Evolutionary conservation across 2,888 invertebrate genomes (phyloP).

Genomic region (Ellobium chinense): DNA sequence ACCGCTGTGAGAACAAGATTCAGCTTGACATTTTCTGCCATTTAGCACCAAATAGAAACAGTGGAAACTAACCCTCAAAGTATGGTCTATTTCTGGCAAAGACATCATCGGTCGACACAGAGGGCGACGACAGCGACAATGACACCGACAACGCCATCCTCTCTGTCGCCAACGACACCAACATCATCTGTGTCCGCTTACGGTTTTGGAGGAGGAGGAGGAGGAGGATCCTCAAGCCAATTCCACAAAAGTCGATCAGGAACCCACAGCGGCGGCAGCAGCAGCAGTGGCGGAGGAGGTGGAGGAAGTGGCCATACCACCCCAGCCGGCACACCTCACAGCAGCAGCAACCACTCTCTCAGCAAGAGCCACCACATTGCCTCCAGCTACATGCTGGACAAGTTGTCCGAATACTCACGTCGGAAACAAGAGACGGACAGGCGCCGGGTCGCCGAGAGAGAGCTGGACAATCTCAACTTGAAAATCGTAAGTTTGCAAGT

Average conservation of each 20-base stretch:
- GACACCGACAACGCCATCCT: neutral
- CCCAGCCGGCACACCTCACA: neutral
- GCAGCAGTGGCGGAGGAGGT: neutral
- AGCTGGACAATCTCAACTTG: conserved; percentile 39
- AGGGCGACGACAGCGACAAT: neutral
- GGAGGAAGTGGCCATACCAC: neutral
- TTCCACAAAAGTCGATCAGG: neutral
- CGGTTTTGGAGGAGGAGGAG: neutral
- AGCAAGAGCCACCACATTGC: conserved; percentile 1
- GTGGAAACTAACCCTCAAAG: too few relatives aligned
- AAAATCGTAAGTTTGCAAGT: conserved; percentile 37
- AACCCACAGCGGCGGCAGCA: neutral
- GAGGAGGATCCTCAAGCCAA: neutral
- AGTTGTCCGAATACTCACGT: conserved; percentile 32
- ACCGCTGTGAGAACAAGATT: too few relatives aligned
- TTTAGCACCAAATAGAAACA: too few relatives aligned
- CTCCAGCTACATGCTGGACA: conserved; percentile 23
- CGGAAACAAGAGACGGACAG: conserved; percentile 38
- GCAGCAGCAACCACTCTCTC: neutral
- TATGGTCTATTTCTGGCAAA: conserved; percentile 36
- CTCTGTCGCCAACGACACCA: neutral
- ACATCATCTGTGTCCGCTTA: neutral
- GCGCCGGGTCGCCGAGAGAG: conserved; percentile 36
- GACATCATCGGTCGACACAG: neutral
- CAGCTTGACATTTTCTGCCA: too few relatives aligned